These are phyloP conservation scores for Taphrorychus bicolor DNA, from an alignment of 2,888 invertebrate genomes.

Conservation along the genomic window DNA sequence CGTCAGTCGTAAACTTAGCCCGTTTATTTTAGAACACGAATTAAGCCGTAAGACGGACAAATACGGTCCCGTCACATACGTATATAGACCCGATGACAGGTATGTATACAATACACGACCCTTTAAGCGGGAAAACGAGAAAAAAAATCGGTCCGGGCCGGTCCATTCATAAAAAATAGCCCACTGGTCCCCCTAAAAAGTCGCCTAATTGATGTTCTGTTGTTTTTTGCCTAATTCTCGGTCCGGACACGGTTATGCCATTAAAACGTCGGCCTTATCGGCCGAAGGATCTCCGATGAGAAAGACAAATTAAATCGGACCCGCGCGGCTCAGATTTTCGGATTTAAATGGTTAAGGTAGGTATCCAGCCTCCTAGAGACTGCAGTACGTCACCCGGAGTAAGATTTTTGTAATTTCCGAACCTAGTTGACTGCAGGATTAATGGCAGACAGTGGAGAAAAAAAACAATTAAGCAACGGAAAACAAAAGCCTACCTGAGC, in stretches of 20 bases:
- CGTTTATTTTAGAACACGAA: background rate
- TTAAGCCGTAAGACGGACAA: background rate
- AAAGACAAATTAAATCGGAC: conserved; percentile 61
- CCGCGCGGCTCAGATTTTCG: conserved; percentile 39
- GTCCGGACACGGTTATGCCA: conserved; percentile 73
- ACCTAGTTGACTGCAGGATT: background rate
- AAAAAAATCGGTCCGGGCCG: conserved; percentile 35
- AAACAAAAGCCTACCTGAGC: conserved; percentile 32
- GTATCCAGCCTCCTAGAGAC: too few relatives aligned
- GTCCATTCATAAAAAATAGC: conserved; percentile 39
- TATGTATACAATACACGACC: conserved; percentile 14
- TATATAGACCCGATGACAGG: background rate
- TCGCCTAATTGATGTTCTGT: conserved; percentile 70
- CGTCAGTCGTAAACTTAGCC: conserved; percentile 27
- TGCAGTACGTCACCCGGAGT: conserved; percentile 2
- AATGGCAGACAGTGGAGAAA: conserved; percentile 10
- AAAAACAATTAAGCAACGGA: conserved; percentile 28
- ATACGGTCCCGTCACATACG: background rate
- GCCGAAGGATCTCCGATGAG: conserved; percentile 67
- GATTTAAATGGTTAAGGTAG: background rate
- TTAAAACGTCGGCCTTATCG: conserved; percentile 71
- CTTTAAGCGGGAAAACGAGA: conserved; percentile 18
- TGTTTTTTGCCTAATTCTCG: conserved; percentile 71
- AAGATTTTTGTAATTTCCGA: background rate
- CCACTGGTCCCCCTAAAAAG: conserved; percentile 33